Evolutionary conservation across 2,888 invertebrate species (phyloP), one percentile per base, ranked within the genome.

Genomic region (Dendrolimus pini): DNA sequence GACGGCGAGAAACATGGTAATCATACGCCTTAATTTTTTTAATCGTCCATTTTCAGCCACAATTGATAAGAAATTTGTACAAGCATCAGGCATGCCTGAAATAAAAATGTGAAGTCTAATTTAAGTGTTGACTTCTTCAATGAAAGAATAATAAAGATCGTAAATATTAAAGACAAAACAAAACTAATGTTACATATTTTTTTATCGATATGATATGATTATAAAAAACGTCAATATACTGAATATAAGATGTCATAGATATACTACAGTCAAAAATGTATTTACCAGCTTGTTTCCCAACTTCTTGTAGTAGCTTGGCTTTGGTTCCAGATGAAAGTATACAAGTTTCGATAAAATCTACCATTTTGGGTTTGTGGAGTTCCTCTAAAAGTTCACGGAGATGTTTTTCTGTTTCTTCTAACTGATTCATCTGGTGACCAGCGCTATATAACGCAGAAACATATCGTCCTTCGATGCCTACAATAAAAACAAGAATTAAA

Each of bases 31-130:
- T 12, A 88, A 67, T 59, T 72, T 61, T 63, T 84, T 87, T 13
- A 89, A 62, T 9, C 89, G 77, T 1, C 84, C 84, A 59, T 89
- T 89, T 68, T 87, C 85, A 54, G 87, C 85, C 1, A 88, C 86
- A 0, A 85, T 2, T 1, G 61, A 66, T 56, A 88, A 65, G 61
- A 89, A 88, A 61, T 88, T 88, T 0, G 61, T 60, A 2, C 78
- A 80, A n/a, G 81, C 60, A 0, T 64, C 54, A 1, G 85, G 81
- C 82, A 85, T 79, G 54, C 82, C 87, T 86, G 60, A 52, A 65
- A 63, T 54, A 47, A 41, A 52, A 59, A 18, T 54, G 41, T 42
- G 3, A 30, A 30, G 30, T 30, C 6, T 30, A 30, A 30, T 30
- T 30, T 6, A 30, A 6, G 30, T 30, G 30, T 3, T 30, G 3